Conservation (phyloP, 2,888 invertebrate genomes). For the Eristalis pertinax region DNA sequence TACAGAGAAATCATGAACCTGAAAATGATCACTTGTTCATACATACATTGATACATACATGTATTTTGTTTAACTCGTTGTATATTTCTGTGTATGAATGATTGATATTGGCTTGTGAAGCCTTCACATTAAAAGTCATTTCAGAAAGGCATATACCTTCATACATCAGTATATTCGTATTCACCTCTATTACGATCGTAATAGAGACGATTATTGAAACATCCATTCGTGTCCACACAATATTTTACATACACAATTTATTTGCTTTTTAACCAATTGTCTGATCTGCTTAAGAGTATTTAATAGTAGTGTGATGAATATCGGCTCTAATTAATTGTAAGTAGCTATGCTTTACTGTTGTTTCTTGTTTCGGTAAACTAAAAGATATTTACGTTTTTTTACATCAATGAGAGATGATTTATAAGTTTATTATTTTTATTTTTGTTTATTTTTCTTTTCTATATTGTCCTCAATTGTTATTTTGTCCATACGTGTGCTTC, state of each 20-base stretch:
- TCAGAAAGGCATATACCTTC: no score
- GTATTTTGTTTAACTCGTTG: not conserved
- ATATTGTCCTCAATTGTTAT: slow-evolving; percentile 55
- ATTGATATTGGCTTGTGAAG: no score
- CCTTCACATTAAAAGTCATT: no score
- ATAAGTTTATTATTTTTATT: slow-evolving; percentile 57
- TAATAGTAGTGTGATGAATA: slow-evolving; percentile 12
- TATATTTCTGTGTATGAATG: not conserved
- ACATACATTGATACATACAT: not conserved
- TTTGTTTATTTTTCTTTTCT: slow-evolving; percentile 54
- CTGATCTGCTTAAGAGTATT: slow-evolving; percentile 32
- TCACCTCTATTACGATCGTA: not conserved
- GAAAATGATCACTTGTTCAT: not conserved
- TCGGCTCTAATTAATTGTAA: slow-evolving; percentile 19
- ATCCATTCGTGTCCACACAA: not conserved
- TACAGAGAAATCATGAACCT: not conserved
- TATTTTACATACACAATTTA: not conserved
- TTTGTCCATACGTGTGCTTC: slow-evolving; percentile 63
- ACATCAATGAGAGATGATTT: slow-evolving; percentile 43
- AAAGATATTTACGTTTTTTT: not conserved
- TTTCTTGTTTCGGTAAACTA: slow-evolving; percentile 39
- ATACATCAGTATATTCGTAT: no score
- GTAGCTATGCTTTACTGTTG: slow-evolving; percentile 14
- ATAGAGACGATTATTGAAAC: no score
- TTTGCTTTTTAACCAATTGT: slow-evolving; percentile 34